These are phyloP conservation scores for Thunnus maccoyii DNA, from an alignment of 2,113 vertebrate species.

Conservation along the genomic window DNA sequence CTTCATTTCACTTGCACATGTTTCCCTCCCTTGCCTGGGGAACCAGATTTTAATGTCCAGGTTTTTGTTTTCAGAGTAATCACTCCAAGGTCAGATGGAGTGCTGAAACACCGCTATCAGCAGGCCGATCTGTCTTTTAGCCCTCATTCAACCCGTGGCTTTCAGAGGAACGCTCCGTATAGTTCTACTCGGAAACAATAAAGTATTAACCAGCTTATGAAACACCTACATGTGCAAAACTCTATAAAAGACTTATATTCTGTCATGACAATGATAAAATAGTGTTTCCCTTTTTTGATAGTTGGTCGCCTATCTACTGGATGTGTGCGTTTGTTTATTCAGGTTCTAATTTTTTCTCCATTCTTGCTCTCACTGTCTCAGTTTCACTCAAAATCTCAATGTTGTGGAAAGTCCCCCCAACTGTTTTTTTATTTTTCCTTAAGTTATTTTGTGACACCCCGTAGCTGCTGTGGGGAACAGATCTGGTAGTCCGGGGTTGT, in stretches of 20 bases:
- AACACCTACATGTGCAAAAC: conserved; percentile 39
- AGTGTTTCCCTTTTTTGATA: not conserved
- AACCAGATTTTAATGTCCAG: conserved; percentile 66
- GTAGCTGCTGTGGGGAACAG: conserved; percentile 27
- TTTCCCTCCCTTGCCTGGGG: conserved; percentile 37
- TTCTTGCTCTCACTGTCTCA: conserved; percentile 23
- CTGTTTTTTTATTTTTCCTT: conserved; percentile 46
- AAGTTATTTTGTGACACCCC: conserved; percentile 28
- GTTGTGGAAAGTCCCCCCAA: conserved; percentile 20
- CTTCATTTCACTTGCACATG: conserved; percentile 36
- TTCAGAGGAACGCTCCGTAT: conserved; percentile 47
- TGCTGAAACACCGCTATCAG: conserved; percentile 77
- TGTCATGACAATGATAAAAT: conserved; percentile 31
- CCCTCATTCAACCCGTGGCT: conserved; percentile 58
- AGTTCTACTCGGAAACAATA: conserved; percentile 67
- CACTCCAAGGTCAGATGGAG: conserved; percentile 77
- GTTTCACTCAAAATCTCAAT: conserved; percentile 41
- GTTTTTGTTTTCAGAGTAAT: conserved; percentile 81
- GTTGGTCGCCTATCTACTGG: not conserved
- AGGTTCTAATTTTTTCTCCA: conserved; percentile 6
- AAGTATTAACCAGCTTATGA: conserved; percentile 70
- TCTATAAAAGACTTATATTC: conserved; percentile 18
- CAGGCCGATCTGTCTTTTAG: conserved; percentile 68
- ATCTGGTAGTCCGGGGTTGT: conserved; percentile 13
- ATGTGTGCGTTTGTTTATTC: conserved; percentile 50